These are phyloP conservation scores for Malurus alboscapulatus DNA, from an alignment of 2,113 vertebrate genomes.

Conservation along the genomic window DNA sequence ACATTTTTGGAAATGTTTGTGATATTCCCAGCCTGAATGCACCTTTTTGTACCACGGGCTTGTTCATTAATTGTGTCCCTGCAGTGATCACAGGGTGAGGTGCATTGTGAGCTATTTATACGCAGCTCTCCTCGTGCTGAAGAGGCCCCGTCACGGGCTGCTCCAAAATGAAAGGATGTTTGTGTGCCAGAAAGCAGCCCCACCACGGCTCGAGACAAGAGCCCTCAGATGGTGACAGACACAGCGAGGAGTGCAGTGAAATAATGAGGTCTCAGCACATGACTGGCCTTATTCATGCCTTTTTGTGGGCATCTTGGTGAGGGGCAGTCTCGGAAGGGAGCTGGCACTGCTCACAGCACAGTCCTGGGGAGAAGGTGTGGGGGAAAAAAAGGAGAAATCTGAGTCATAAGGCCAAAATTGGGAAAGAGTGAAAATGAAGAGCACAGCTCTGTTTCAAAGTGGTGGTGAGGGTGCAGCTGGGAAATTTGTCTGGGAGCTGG, in stretches of 20 bases:
- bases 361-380: background rate
- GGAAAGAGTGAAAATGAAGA: background rate
- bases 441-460: background rate
- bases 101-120: conserved; percentile 18
- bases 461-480: background rate
- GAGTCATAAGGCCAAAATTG: background rate
- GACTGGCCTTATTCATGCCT: conserved; percentile 50
- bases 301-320: conserved; percentile 25
- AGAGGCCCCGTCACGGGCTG: conserved; percentile 33
- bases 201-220: conserved; percentile 42
- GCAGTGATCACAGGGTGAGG: conserved; percentile 47
- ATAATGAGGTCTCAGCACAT: conserved; percentile 48
- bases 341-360: background rate
- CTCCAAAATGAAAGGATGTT: conserved; percentile 55
- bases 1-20: background rate
- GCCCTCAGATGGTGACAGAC: conserved; percentile 32
- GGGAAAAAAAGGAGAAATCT: background rate
- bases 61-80: conserved; percentile 32
- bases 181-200: conserved; percentile 29
- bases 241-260: conserved; percentile 8
- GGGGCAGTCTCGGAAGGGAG: background rate
- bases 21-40: background rate
- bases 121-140: conserved; percentile 2
- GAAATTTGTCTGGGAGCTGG: background rate
- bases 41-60: background rate